These are phyloP conservation scores for Gavialis gangeticus DNA, from an alignment of 2,113 vertebrate species.

Conservation along the genomic window DNA sequence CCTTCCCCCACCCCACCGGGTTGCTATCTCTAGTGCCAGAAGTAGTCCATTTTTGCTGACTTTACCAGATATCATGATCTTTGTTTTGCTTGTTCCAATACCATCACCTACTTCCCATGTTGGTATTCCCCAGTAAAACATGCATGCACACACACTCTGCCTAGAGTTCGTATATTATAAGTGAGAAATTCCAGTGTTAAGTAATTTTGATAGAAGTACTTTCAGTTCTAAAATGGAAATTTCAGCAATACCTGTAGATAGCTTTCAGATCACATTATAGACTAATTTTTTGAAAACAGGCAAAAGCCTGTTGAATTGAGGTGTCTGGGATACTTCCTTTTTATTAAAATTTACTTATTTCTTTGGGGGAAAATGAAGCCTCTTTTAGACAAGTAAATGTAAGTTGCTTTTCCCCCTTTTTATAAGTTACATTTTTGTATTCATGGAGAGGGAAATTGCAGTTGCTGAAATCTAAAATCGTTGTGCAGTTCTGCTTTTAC, in stretches of 20 bases:
- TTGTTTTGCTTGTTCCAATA: neutral
- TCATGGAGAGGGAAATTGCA: neutral
- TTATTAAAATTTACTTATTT: neutral
- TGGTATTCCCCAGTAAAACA: too few relatives aligned
- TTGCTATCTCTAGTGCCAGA: neutral
- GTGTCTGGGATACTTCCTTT: neutral
- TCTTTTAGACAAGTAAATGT: too few relatives aligned
- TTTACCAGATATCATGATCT: neutral
- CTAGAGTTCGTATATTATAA: neutral
- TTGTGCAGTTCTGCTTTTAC: neutral
- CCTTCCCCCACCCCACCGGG: neutral
- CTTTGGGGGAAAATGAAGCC: too few relatives aligned
- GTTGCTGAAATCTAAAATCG: neutral
- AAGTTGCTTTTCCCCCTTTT: neutral
- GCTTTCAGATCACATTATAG: neutral
- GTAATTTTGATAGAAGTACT: neutral
- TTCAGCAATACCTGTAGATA: neutral
- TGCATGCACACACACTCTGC: neutral
- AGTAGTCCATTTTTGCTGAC: neutral
- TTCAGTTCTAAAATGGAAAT: neutral
- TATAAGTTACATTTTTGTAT: neutral
- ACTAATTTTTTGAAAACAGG: neutral
- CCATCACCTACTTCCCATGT: neutral
- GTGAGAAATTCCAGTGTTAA: neutral
- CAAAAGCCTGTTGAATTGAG: neutral